phyloP scores from a whole-genome alignment of 2,888 invertebrate genomes.

The Oscheius myriophilus region DNA sequence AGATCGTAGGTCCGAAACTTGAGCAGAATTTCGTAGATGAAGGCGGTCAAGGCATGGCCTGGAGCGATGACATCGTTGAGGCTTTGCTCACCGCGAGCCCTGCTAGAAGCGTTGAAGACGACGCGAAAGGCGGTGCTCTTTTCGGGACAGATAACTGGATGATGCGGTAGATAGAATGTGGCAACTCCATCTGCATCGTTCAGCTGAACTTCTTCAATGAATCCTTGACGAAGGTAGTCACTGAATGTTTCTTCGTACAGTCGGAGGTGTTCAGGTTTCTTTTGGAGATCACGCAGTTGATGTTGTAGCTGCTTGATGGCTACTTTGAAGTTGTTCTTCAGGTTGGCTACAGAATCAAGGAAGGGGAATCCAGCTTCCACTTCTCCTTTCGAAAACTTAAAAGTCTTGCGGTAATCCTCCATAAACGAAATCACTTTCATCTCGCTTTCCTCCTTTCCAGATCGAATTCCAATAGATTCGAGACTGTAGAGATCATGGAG shows the following conservation, averaged over 20 bases:
- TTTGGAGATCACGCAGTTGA: neutral
- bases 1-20: neutral
- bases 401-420: constrained; percentile 2
- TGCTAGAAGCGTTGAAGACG: constrained; percentile 10
- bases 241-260: constrained; percentile 1
- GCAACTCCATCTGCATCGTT: neutral
- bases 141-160: neutral
- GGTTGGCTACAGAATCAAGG: neutral
- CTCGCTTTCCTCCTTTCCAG: neutral
- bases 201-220: neutral
- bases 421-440: constrained; percentile 10
- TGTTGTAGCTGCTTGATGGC: neutral
- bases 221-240: neutral
- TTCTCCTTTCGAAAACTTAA: neutral
- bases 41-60: neutral
- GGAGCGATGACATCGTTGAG: constrained; percentile 19
- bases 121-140: neutral
- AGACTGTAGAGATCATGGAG: neutral
- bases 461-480: neutral
- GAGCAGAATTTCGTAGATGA: constrained; percentile 5
- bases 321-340: constrained; percentile 5
- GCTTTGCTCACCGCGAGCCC: neutral
- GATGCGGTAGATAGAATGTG: constrained; percentile 9
- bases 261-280: neutral
- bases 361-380: constrained; percentile 3